Base-by-base conservation (phyloP, 2,888 invertebrate genomes). In the Coelinius sp. region DNA sequence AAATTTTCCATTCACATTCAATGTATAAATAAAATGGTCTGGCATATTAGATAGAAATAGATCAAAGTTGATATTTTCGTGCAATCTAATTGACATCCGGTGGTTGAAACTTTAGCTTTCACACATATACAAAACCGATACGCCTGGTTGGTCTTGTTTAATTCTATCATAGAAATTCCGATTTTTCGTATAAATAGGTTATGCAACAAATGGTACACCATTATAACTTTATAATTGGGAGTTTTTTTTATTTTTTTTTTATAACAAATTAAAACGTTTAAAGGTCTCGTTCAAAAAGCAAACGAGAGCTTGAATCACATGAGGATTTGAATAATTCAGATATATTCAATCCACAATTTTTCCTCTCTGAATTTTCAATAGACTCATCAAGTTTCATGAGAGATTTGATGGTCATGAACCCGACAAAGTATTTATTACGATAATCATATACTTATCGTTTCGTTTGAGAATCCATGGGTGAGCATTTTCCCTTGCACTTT, bases 71-170 rank as follows among this genome's bases (percentile, higher is more conserved):
- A 73, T 73, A 74, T 74, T 73, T 38, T 71, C 74, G 63, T 44
- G 67, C 70, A 56, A 71, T 67, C 71, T 75, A 76, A 77, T 76
- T 78, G 73, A 76, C 71, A 68, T 77, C 44, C 68, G 73, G 67
- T 68, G 44, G 35, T 62, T 71, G 41, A 38, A 71, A 71, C 70
- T 49, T 38, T 41, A 44, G 53, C 46, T 52, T 53, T 72, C 25
- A 22, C 27, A 53, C 14, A 14, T 53, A 53, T 71, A 74, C 65
- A 74, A 74, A 59, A 59, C 59, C 20, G 35, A 31, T 59, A 27
- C 56, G 20, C 4, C 56, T 56, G 27, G 31, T 31, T 27, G 27
- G 27, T 31, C 27, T 31, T 56, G 14, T 1, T 27, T 56, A 12
- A 56, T 56, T 56, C 14, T 27, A 31, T 17, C 27, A 31, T 31